Conservation (phyloP, 2,797 vertebrate species). For the Anomalospiza imberbis region DNA sequence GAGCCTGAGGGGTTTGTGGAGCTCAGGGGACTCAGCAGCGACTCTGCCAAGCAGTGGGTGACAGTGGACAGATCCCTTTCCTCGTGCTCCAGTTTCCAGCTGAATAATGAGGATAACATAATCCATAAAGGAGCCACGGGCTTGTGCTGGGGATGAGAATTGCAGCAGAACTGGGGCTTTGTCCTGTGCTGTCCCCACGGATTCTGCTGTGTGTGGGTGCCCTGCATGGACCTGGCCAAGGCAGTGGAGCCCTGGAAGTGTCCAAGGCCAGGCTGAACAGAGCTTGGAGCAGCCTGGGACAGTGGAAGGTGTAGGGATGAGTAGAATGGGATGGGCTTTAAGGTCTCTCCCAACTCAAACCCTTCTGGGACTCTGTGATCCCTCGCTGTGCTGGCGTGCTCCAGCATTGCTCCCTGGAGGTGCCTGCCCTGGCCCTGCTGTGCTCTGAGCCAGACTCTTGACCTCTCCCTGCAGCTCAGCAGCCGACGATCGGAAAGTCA, state of each 20-base stretch:
- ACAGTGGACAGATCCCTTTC: background rate
- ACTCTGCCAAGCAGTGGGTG: background rate
- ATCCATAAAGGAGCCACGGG: background rate
- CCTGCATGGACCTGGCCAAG: rapidly evolving
- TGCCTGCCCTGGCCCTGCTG: background rate
- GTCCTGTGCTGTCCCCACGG: background rate
- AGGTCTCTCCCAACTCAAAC: background rate
- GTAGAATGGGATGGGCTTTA: too few species aligned
- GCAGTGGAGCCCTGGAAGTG: rapidly evolving
- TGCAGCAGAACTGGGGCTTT: background rate
- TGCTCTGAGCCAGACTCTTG: background rate
- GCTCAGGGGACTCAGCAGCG: background rate
- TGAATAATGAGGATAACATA: background rate
- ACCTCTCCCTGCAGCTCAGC: background rate
- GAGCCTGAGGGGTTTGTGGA: background rate
- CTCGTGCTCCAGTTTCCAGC: background rate
- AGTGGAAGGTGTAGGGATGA: background rate
- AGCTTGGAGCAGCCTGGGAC: background rate
- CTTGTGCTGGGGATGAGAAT: rapidly evolving
- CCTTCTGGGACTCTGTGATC: background rate
- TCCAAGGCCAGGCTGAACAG: rapidly evolving
- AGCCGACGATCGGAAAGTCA: background rate
- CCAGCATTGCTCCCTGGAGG: rapidly evolving
- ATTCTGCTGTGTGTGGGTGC: background rate
- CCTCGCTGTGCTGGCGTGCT: rapidly evolving